phyloP scores from a whole-genome alignment of 2,888 invertebrate genomes.

The Dasysyrphus albostriatus region DNA sequence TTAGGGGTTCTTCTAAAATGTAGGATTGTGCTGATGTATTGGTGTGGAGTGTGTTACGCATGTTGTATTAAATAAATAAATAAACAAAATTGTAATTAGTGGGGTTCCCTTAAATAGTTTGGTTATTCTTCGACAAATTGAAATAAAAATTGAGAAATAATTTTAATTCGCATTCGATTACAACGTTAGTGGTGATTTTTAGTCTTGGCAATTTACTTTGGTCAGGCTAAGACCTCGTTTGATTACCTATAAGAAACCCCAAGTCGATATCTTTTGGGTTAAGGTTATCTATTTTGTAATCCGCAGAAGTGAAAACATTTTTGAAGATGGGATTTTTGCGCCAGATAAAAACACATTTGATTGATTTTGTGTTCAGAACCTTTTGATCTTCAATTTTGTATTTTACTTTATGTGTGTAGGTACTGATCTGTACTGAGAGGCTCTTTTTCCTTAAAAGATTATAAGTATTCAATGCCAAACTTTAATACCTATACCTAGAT shows the following conservation, averaged over 20 bases:
- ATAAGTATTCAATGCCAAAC: too few species aligned
- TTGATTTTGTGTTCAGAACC: too few species aligned
- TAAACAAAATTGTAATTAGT: background rate
- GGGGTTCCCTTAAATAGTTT: background rate
- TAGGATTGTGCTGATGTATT: background rate
- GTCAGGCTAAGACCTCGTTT: background rate
- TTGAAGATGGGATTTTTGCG: background rate
- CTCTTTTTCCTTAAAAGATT: too few species aligned
- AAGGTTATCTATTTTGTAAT: background rate
- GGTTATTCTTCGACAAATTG: background rate
- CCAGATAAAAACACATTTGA: background rate
- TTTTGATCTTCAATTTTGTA: too few species aligned
- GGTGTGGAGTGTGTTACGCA: background rate
- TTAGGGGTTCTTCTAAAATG: conserved; percentile 26
- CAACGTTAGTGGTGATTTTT: background rate
- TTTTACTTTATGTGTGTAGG: too few species aligned
- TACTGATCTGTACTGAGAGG: too few species aligned
- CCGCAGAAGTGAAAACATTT: background rate
- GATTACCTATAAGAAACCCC: background rate
- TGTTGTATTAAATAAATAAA: background rate
- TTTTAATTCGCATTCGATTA: background rate
- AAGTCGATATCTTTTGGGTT: background rate
- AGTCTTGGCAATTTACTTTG: background rate
- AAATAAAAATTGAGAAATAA: conserved; percentile 3
- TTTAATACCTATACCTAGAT: too few species aligned